These are phyloP conservation scores for Benitochromis conjunctus DNA, from an alignment of 2,113 vertebrate genomes.

Conservation along the genomic window DNA sequence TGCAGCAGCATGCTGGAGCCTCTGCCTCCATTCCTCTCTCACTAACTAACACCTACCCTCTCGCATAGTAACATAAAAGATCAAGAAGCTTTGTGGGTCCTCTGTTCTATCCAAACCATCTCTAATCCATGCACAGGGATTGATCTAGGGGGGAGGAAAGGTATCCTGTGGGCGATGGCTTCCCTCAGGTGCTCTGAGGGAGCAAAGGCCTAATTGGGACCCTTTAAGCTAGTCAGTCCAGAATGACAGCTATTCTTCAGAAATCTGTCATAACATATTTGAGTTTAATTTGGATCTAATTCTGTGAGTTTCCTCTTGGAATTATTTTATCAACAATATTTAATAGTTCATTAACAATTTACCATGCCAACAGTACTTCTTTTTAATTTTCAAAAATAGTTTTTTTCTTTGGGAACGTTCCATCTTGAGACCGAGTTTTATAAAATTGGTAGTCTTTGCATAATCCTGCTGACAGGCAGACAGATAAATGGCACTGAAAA, in stretches of 20 bases:
- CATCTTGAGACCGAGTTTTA: neutral
- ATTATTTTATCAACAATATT: neutral
- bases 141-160: neutral
- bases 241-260: neutral
- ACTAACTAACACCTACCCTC: neutral
- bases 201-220: slow-evolving; percentile 53
- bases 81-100: slow-evolving; percentile 36
- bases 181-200: slow-evolving; percentile 23
- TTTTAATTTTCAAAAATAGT: neutral
- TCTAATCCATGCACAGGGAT: slow-evolving; percentile 49
- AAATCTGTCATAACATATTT: neutral
- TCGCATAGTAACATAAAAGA: slow-evolving; percentile 6
- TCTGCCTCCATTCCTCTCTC: neutral
- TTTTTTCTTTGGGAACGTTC: neutral
- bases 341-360: neutral
- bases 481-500: neutral
- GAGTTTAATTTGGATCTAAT: neutral
- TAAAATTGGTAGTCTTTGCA: neutral
- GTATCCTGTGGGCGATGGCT: slow-evolving; percentile 13
- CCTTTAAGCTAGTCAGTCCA: neutral
- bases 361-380: neutral
- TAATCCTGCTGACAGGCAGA: neutral
- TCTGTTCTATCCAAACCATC: slow-evolving; percentile 38
- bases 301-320: neutral
- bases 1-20: neutral